Evolutionary conservation across 2,888 invertebrate genomes (phyloP).

Genomic region (Trachelus iudaicus): DNA sequence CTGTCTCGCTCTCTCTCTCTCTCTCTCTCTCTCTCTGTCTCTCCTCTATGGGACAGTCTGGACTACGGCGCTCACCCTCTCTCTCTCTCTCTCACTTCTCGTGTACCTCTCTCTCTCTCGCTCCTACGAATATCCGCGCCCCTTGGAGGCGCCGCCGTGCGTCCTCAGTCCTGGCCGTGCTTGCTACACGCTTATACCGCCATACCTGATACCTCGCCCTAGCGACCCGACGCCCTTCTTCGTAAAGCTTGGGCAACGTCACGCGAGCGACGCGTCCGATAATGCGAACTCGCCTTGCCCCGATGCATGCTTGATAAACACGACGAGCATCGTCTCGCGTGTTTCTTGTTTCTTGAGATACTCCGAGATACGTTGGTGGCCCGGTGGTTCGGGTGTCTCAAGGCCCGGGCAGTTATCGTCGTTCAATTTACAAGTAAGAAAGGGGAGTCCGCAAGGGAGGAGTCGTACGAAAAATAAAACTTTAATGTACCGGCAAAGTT

Average conservation of each 20-base stretch:
- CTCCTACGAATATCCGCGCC: constrained; percentile 30
- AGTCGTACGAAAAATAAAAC: neutral
- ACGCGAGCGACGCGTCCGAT: constrained; percentile 42
- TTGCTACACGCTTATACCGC: constrained; percentile 31
- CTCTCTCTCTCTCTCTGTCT: constrained; percentile 27
- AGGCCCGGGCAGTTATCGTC: neutral
- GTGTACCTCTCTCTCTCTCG: constrained; percentile 21
- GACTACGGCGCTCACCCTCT: constrained; percentile 2
- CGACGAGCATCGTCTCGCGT: neutral
- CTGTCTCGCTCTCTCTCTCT: constrained; percentile 26
- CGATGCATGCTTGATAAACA: constrained; percentile 33
- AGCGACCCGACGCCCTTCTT: constrained; percentile 32
- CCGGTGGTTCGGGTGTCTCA: neutral
- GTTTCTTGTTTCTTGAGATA: neutral
- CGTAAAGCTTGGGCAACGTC: constrained; percentile 44
- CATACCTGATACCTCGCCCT: constrained; percentile 20
- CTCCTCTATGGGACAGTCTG: neutral
- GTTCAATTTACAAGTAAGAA: neutral
- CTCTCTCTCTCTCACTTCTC: constrained; percentile 8
- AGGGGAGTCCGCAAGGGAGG: neutral
- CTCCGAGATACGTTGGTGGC: neutral
- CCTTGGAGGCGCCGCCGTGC: constrained; percentile 31
- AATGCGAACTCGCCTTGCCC: constrained; percentile 41
- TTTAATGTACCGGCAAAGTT: neutral
- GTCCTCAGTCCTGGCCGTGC: neutral